Percentiles rank a stretch among this genome's conserved stretches.
These are phyloP conservation scores for Takifugu ocellatus DNA, from an alignment of 2,797 vertebrate species.

Conservation along the genomic window DNA sequence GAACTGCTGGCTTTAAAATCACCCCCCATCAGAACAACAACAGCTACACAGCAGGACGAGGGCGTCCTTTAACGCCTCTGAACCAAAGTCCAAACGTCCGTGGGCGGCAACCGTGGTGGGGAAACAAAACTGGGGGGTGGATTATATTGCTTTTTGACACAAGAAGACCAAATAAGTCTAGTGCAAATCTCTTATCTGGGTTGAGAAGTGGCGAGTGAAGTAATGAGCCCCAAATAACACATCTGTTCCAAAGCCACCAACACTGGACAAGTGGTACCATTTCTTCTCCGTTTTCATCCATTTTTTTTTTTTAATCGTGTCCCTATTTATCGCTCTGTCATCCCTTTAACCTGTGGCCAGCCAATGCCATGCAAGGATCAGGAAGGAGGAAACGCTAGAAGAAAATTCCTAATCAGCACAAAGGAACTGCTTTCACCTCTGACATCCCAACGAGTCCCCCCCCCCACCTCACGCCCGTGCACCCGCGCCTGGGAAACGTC, in stretches of 20 bases:
- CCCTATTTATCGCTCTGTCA: slow-evolving; percentile 28
- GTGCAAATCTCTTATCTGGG: slow-evolving; percentile 83
- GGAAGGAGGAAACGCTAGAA: slow-evolving; percentile 42
- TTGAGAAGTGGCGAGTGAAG: slow-evolving; percentile 75
- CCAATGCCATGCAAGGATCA: slow-evolving; percentile 50
- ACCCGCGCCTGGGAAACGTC: slow-evolving; percentile 73
- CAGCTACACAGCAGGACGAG: slow-evolving; percentile 50
- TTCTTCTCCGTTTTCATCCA: slow-evolving; percentile 20
- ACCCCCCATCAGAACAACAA: not conserved
- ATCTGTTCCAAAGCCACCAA: slow-evolving; percentile 52
- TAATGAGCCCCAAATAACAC: slow-evolving; percentile 58
- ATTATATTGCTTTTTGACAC: slow-evolving; percentile 80
- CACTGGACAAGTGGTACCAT: slow-evolving; percentile 61
- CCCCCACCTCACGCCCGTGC: slow-evolving; percentile 52
- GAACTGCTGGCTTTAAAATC: slow-evolving; percentile 29
- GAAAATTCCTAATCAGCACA: slow-evolving; percentile 48
- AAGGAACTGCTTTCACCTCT: slow-evolving; percentile 41
- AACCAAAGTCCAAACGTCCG: slow-evolving; percentile 53
- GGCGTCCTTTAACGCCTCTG: slow-evolving; percentile 60
- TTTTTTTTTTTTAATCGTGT: not conserved
- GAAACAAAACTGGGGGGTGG: slow-evolving; percentile 60
- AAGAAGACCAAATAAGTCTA: slow-evolving; percentile 80
- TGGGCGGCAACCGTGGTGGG: slow-evolving; percentile 53
- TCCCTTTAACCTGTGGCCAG: slow-evolving; percentile 30
- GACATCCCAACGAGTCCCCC: slow-evolving; percentile 37